These are phyloP conservation scores for Synanthedon myopaeformis DNA, from an alignment of 2,888 invertebrate species.

Conservation along the genomic window DNA sequence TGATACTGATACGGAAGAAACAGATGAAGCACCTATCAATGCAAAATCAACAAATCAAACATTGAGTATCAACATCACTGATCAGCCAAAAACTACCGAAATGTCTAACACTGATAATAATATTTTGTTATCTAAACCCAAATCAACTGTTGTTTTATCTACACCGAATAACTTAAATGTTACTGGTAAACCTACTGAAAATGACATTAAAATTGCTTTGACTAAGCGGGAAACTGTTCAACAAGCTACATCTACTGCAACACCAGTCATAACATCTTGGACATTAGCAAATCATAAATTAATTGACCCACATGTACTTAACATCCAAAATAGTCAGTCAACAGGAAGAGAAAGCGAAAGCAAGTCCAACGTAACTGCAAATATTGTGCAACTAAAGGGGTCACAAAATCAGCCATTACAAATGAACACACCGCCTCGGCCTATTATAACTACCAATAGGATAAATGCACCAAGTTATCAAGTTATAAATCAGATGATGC, in stretches of 20 bases:
- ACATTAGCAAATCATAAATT: conserved; percentile 59
- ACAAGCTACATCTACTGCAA: conserved; percentile 48
- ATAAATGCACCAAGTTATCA: conserved; percentile 46
- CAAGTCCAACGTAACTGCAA: conserved; percentile 48
- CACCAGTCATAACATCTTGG: conserved; percentile 72
- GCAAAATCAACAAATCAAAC: conserved; percentile 45
- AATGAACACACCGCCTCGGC: conserved; percentile 34
- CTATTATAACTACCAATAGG: conserved; percentile 41
- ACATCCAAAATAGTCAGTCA: conserved; percentile 31
- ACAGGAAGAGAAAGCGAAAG: conserved; percentile 37
- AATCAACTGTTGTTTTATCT: conserved; percentile 19
- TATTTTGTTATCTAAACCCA: conserved; percentile 61
- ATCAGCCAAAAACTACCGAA: conserved; percentile 47
- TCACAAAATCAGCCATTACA: conserved; percentile 33
- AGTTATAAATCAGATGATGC: conserved; percentile 53
- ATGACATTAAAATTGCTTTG: conserved; percentile 40
- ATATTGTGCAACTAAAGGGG: conserved; percentile 57
- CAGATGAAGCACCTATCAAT: conserved; percentile 66
- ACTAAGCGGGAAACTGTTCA: conserved; percentile 40
- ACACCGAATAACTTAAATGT: conserved; percentile 34
- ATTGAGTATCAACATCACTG: conserved; percentile 21
- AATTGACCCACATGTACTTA: conserved; percentile 46
- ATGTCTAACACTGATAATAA: conserved; percentile 26
- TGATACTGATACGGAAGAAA: conserved; percentile 87
- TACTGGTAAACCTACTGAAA: conserved; percentile 25